Conservation (phyloP, 2,113 vertebrate genomes). For the Daboia siamensis region DNA sequence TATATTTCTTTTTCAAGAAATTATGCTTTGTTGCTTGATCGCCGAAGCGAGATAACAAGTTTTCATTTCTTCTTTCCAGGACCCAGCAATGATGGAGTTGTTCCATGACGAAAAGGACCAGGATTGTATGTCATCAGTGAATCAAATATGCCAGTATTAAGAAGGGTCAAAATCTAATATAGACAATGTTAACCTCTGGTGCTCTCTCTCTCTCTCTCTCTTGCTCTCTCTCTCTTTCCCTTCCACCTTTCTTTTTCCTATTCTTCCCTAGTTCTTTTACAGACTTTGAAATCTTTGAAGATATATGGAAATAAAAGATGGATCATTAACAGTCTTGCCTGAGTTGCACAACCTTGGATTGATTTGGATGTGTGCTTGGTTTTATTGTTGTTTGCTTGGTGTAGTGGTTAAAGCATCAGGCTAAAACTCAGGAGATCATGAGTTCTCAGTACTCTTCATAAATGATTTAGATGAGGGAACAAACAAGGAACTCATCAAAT, state of each 20-base stretch:
- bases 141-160: not conserved
- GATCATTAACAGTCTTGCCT: not conserved
- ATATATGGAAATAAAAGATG: not conserved
- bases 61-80: conserved; percentile 63
- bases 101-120: conserved; percentile 79
- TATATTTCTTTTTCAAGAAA: not conserved
- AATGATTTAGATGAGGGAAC: too few relatives aligned
- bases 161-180: not conserved
- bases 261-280: not conserved
- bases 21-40: too few relatives aligned
- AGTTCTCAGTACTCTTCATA: not conserved
- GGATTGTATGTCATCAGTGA: not conserved
- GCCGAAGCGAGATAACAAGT: not conserved
- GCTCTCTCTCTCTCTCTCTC: not conserved
- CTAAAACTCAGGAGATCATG: not conserved
- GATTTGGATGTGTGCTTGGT: not conserved
- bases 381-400: not conserved
- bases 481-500: too few relatives aligned
- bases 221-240: not conserved
- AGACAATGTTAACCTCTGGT: not conserved
- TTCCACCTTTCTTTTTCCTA: not conserved
- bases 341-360: not conserved
- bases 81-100: conserved; percentile 85
- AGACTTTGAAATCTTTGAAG: not conserved
- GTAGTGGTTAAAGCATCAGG: not conserved